Base-by-base conservation (phyloP, 2,797 vertebrate species). In the Microhierax caerulescens region DNA sequence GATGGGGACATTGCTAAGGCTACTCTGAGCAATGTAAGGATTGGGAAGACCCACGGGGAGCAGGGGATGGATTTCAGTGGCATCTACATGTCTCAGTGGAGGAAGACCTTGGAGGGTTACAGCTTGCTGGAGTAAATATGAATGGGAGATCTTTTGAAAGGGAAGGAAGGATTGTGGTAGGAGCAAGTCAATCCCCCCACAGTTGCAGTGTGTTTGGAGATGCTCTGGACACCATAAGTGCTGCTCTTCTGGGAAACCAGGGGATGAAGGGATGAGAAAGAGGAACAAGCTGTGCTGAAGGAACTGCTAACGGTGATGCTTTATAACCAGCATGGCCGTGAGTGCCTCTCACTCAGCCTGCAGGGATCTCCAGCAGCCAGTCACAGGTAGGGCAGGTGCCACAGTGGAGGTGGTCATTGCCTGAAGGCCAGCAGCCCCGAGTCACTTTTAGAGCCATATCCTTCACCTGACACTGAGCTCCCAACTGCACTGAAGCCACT, bases 371-470 rank as follows among this genome's bases (percentile, higher is more conserved):
- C 54, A 88, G 59, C 77, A 88, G 32, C 41, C 41, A 59, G 37
- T 1, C 39, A 25, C 45, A 28, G 28, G 48, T 13, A 79, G 43
- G n/a, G 13, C 3, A 5, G 0, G 57, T 36, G 13, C 32, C 43
- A 37, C 0, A 0, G 32, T 9, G 28, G 30, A 75, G 54, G 7
- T 51, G 36, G 30, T 27, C 41, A 25, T 17, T 68, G 41, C 67
- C 69, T 36, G 64, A 43, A 69, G 43, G 36, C 56, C 59, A 56
- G 47, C 53, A 59, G 43, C 34, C 60, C 20, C 19, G 47, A 28
- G 56, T 37, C 17, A 36, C 72, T 48, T 13, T 45, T 9, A 34
- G 21, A 90, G 36, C 41, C 36, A 5, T 47, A 36, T 36, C 45
- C 63, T 37, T 65, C 54, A 25, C 14, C 23, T 83, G 64, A 17